Evolutionary conservation across 2,888 invertebrate species (phyloP), one percentile per base, ranked within the genome.

Genomic region (Lordiphosa fenestrarum): DNA sequence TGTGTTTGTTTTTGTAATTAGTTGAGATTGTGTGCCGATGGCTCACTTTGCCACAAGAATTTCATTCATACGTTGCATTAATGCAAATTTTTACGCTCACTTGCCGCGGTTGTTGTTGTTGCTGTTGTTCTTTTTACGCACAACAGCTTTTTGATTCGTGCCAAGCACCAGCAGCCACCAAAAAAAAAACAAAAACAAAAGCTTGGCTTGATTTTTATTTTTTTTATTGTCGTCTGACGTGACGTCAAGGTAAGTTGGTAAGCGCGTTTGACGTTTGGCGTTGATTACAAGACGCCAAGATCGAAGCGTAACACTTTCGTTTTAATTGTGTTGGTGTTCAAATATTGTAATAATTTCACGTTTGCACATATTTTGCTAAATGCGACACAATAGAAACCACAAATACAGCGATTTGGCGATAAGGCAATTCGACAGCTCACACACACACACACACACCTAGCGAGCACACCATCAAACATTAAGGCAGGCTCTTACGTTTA

Each of bases 211-310:
- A 58, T 56, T 65, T 75, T 69, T 72, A n/a, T n/a, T n/a, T 15
- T 15, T 15, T 15, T 15, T 63, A 73, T 80, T 77, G 77, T 61
- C 60, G 38, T 48, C 61, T 65, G 65, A 80, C 63, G 67, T 86
- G 86, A 87, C 85, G 85, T 85, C 86, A 87, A 85, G 86, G 80
- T 83, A 80, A 86, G 40, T 65, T 69, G 56, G 78, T 62, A 59
- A 47, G 30, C 30, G 30, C 9, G 30, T 30, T 30, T 57, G 48
- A 39, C 47, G 41, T 50, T 55, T 37, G 51, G 63, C 36, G 44
- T 62, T 62, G 73, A 74, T 84, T 77, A 81, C 84, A 81, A 65
- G 78, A 73, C 40, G 19, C 46, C 46, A 53, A 44, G 42, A 38
- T 50, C 70, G 67, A 51, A 59, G 68, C 78, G 70, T 69, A 74